A percentile compares a stretch with the other conserved stretches of the same genome.
These are phyloP conservation scores for Nasonia vitripennis DNA, from an alignment of 1,140 invertebrate genomes.

Conservation along the genomic window DNA sequence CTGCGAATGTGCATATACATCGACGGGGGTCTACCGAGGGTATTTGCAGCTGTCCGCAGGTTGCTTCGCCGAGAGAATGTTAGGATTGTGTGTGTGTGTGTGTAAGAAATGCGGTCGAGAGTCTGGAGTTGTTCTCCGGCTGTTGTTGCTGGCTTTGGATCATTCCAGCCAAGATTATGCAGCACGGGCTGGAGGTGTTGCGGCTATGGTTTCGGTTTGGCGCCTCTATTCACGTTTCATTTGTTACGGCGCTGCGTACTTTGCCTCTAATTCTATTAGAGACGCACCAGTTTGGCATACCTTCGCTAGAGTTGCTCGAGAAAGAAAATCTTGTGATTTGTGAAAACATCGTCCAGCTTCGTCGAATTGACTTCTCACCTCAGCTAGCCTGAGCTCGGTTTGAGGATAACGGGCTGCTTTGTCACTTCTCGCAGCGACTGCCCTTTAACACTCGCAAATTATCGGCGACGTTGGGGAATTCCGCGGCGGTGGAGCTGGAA, in stretches of 20 bases:
- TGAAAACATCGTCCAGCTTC: no score
- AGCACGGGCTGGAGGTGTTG: not conserved
- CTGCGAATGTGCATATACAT: not conserved
- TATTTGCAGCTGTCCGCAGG: not conserved
- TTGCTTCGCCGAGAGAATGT: not conserved
- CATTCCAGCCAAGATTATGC: not conserved
- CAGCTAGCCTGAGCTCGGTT: no score
- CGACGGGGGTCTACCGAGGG: not conserved
- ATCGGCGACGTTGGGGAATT: not conserved
- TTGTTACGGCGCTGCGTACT: not conserved
- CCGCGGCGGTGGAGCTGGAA: not conserved
- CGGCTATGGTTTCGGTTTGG: not conserved
- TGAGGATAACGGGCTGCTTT: no score
- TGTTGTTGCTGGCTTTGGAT: not conserved
- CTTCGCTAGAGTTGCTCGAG: no score
- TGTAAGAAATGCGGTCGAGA: not conserved
- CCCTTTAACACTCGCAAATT: not conserved
- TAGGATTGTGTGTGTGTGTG: not conserved
- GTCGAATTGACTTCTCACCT: no score
- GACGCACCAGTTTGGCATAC: no score
- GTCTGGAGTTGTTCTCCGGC: not conserved
- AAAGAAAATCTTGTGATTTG: no score
- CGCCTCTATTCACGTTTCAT: not conserved
- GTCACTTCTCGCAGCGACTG: no score
- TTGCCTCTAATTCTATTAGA: no score